Evolutionary conservation across 2,113 vertebrate species (phyloP).

Genomic region (Pelecanus crispus): DNA sequence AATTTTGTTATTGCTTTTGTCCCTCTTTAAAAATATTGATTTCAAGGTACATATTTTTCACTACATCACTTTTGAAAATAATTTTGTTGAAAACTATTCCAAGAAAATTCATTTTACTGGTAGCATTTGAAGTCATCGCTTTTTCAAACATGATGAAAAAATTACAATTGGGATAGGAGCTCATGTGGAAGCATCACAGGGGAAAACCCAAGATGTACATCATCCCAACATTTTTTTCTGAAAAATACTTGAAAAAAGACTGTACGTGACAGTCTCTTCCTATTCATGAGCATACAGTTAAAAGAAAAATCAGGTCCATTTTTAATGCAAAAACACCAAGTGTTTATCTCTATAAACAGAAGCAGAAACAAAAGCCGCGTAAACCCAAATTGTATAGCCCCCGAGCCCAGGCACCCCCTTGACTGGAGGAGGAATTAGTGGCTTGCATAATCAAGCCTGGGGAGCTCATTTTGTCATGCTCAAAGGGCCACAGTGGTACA

Average conservation of each 20-base stretch:
- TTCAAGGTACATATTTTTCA: neutral
- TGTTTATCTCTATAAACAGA: neutral
- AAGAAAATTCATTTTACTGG: neutral
- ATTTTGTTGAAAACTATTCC: neutral
- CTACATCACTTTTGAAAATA: neutral
- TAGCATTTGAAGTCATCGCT: neutral
- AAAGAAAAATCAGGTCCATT: neutral
- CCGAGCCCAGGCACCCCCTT: neutral
- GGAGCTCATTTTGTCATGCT: conserved; percentile 52
- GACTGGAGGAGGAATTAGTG: conserved; percentile 18
- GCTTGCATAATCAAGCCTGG: conserved; percentile 44
- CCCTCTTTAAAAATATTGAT: neutral
- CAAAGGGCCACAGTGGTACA: conserved; percentile 33
- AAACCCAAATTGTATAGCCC: neutral
- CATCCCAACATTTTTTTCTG: neutral
- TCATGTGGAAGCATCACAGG: neutral
- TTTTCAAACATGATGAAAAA: neutral
- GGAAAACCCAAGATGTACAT: neutral
- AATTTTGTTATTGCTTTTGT: neutral
- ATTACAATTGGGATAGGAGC: neutral
- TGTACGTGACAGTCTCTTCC: neutral
- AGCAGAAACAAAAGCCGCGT: neutral
- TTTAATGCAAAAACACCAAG: conserved; percentile 1
- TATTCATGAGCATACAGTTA: neutral
- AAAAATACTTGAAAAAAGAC: neutral